Evolutionary conservation across 2,797 vertebrate genomes (phyloP).

Genomic region (Threskiornis aethiopicus): DNA sequence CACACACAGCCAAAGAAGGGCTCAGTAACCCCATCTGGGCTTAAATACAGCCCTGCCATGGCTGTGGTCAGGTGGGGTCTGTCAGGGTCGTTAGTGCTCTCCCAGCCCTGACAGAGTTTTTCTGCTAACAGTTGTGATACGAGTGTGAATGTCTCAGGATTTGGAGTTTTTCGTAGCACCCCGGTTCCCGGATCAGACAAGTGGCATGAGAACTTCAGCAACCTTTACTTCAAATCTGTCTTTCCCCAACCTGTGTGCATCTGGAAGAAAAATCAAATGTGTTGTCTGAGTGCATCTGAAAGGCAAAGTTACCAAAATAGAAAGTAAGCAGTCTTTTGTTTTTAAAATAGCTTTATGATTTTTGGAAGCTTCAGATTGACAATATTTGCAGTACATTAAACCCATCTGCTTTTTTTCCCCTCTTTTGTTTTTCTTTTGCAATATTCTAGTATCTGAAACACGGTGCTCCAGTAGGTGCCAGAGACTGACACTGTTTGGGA

Average conservation of each 20-base stretch:
- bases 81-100: neutral
- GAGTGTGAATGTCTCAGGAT: rapidly evolving
- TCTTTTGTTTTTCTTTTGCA: neutral
- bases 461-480: neutral
- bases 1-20: rapidly evolving
- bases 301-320: neutral
- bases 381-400: neutral
- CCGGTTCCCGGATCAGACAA: neutral
- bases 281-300: neutral
- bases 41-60: neutral
- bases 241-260: neutral
- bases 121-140: neutral
- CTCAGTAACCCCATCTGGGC: rapidly evolving
- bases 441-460: neutral
- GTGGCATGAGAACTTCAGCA: neutral
- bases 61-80: neutral
- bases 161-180: neutral
- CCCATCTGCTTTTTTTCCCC: neutral
- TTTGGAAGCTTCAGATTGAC: neutral
- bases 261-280: neutral
- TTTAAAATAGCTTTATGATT: neutral
- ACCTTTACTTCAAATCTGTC: rapidly evolving
- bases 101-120: neutral
- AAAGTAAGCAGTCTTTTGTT: neutral
- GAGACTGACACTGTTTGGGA: neutral